These are phyloP conservation scores for Drosophila subquinaria DNA, from an alignment of 2,888 invertebrate genomes.

Conservation along the genomic window DNA sequence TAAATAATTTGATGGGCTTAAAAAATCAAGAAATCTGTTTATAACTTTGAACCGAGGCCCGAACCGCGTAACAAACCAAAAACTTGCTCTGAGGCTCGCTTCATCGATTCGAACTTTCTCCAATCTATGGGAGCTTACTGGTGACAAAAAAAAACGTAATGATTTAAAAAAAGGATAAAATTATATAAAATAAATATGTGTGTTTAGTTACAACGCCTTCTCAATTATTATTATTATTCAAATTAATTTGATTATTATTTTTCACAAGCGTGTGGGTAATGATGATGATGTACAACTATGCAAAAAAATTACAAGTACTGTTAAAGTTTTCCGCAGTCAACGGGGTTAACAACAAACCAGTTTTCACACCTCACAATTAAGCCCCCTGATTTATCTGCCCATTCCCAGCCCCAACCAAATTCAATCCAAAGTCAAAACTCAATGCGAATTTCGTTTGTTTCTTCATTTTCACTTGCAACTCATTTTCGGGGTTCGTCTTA, in stretches of 20 bases:
- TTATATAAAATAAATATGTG: background rate
- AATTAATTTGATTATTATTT: background rate
- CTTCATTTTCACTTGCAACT: conserved; percentile 13
- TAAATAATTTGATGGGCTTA: too few species aligned
- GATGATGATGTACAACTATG: conserved; percentile 1
- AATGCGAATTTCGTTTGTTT: conserved; percentile 3
- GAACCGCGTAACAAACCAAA: background rate
- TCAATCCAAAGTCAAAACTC: background rate
- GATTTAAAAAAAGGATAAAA: too few species aligned
- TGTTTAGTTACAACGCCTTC: background rate
- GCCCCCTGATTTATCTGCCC: conserved; percentile 2
- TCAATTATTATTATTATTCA: background rate
- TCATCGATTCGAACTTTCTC: background rate
- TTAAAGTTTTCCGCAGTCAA: conserved; percentile 4
- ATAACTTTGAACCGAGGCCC: background rate
- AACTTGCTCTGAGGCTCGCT: background rate
- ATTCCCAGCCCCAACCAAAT: conserved; percentile 7
- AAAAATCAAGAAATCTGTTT: too few species aligned
- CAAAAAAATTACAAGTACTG: conserved; percentile 2
- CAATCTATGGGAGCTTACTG: too few species aligned
- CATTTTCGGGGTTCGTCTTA: conserved; percentile 13
- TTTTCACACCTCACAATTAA: conserved; percentile 19
- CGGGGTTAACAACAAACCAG: conserved; percentile 20
- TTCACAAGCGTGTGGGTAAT: conserved; percentile 30
- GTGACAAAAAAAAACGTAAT: too few species aligned